These are phyloP conservation scores for Fregetta grallaria DNA, from an alignment of 2,113 vertebrate genomes.

Conservation along the genomic window DNA sequence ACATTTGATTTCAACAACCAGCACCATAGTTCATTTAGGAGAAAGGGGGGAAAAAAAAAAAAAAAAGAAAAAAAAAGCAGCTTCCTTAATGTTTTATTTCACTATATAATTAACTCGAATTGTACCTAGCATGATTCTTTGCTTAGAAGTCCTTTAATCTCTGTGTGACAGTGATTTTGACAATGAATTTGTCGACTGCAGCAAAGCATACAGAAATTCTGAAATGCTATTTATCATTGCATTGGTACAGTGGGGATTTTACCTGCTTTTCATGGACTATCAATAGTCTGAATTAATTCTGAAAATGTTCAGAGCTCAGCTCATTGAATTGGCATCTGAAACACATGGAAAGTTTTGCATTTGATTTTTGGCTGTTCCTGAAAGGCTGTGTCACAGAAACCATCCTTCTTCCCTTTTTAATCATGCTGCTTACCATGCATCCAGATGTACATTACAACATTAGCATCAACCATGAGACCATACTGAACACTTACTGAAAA, in stretches of 20 bases:
- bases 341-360: neutral
- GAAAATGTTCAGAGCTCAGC: neutral
- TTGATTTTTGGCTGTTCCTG: neutral
- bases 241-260: neutral
- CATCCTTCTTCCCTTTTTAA: neutral
- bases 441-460: neutral
- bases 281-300: neutral
- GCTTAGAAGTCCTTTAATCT: neutral
- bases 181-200: neutral
- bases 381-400: neutral
- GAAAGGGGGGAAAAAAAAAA: neutral
- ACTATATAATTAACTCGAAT: neutral
- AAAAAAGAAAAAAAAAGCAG: too few relatives aligned
- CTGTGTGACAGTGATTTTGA: neutral
- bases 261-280: neutral
- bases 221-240: neutral
- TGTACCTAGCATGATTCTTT: neutral
- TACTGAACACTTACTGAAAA: neutral
- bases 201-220: neutral
- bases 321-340: neutral
- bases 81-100: neutral
- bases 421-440: neutral
- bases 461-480: too few relatives aligned
- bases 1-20: neutral
- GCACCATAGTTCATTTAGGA: accelerated